A percentile compares a stretch with the other conserved stretches of the same genome.
Conservation (phyloP, 1,140 invertebrate genomes). For the Orius insidiosus region DNA sequence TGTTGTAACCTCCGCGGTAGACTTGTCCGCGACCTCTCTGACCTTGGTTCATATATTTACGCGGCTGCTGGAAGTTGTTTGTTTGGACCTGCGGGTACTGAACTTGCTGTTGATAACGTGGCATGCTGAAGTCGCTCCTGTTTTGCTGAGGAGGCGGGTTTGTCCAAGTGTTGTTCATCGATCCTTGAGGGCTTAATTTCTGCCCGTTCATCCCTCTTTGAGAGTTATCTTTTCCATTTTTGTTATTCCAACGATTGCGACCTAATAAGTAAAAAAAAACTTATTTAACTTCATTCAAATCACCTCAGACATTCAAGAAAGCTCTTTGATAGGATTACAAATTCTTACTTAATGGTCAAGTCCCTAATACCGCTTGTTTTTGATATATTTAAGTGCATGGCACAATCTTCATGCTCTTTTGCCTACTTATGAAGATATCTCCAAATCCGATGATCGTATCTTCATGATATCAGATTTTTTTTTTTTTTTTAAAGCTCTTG, state of each 20-base stretch:
- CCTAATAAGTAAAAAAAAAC: slow-evolving; percentile 7
- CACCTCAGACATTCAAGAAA: neutral
- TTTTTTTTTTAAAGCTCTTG: too few relatives aligned
- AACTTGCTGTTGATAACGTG: neutral
- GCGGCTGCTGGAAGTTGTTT: neutral
- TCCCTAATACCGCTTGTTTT: too few relatives aligned
- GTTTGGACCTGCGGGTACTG: neutral
- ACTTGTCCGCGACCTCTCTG: neutral
- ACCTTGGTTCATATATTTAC: slow-evolving; percentile 12
- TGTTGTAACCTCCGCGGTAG: slow-evolving; percentile 24
- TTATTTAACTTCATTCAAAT: neutral
- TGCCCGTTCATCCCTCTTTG: too few relatives aligned
- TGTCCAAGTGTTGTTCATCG: too few relatives aligned
- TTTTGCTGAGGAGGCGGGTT: slow-evolving; percentile 2
- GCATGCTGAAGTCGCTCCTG: slow-evolving; percentile 1
- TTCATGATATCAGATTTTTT: too few relatives aligned
- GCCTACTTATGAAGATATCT: too few relatives aligned
- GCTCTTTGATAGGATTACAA: too few relatives aligned
- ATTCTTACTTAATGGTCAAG: too few relatives aligned
- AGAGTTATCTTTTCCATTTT: neutral
- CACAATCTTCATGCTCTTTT: too few relatives aligned
- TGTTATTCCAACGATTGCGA: slow-evolving; percentile 19
- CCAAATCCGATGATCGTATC: too few relatives aligned
- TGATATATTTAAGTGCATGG: too few relatives aligned
- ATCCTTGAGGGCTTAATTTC: too few relatives aligned